A percentile compares a stretch with the other conserved stretches of the same genome.
phyloP scores from a whole-genome alignment of 2,888 invertebrate genomes.

The Belgica antarctica region DNA sequence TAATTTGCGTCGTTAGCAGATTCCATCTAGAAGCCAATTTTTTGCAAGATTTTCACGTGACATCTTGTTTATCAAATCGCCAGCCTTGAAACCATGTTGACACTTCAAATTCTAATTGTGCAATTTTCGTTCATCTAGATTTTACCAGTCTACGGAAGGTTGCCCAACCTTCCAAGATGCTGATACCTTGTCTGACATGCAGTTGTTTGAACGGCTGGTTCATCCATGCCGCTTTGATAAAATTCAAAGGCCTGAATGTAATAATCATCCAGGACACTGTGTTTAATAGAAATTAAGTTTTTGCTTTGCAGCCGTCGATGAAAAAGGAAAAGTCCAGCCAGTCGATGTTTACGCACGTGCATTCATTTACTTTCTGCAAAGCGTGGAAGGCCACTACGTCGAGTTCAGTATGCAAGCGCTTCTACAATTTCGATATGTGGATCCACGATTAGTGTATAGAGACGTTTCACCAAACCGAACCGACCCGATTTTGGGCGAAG shows the following conservation, averaged over 20 bases:
- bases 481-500: slow-evolving; percentile 69
- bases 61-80: too few species aligned
- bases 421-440: slow-evolving; percentile 75
- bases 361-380: slow-evolving; percentile 80
- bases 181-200: too few species aligned
- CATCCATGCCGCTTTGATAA: slow-evolving; percentile 75
- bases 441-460: slow-evolving; percentile 67
- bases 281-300: background rate
- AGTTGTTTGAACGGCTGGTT: too few species aligned
- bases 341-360: slow-evolving; percentile 71
- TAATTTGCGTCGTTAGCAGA: too few species aligned
- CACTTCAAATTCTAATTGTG: too few species aligned
- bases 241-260: slow-evolving; percentile 62
- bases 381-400: slow-evolving; percentile 77
- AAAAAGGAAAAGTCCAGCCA: slow-evolving; percentile 51
- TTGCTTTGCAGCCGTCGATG: background rate
- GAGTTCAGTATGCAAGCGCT: slow-evolving; percentile 82
- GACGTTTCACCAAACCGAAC: slow-evolving; percentile 66
- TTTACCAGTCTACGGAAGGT: too few species aligned
- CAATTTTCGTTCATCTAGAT: too few species aligned
- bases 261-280: too few species aligned
- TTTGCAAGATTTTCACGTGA: too few species aligned
- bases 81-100: too few species aligned
- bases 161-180: too few species aligned
- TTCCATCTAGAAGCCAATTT: too few species aligned